Base-by-base conservation (phyloP, 2,888 invertebrate genomes). In the Drosophila kokeensis region DNA sequence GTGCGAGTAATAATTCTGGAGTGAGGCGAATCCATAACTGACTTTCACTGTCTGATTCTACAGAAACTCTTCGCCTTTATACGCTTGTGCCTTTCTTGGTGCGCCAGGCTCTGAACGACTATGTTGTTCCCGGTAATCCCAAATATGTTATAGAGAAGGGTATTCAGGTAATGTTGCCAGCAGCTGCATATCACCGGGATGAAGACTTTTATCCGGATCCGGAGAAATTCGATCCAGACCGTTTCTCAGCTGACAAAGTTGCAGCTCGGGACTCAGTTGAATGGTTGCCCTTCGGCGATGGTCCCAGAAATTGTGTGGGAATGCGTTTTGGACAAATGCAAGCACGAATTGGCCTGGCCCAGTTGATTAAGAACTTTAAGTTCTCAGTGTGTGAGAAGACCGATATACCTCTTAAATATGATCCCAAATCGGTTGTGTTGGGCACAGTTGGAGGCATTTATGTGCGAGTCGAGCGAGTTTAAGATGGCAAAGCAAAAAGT, bases 191-290 rank as follows among this genome's bases (percentile, higher is more conserved):
- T 77, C 95, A 96, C 63, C 94, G 93, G 82, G 95, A 95, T 76
- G 91, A 92, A 2, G 82, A 92, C 2, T 87, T 92, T 40, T 94
- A 93, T 73, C 92, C 93, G 0, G 93, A 96, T 3, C 96, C 96
- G 0, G 92, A 94, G 1, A 93, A 92, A 24, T 96, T 95, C 64
- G 94, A 95, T 68, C 96, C 96, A 0, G 95, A 95, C 1, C 93
- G 95, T 74, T 96, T 95, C 88, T 91, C 93, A 0, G 92, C 94
- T 2, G 94, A 95, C 69, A 94, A 94, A 54, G 94, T 94, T 60
- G 92, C 93, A 0, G 93, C 93, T 45, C 90, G 95, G 54, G 94
- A 94, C 58, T 85, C 91, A 0, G 79, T 89, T 1, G 81, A 91
- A 15, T 92, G 89, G 90, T 61, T 93, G 45, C 87, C 92, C 0